These are phyloP conservation scores for Ammodytes marinus DNA, from an alignment of 2,113 vertebrate species.

Conservation along the genomic window DNA sequence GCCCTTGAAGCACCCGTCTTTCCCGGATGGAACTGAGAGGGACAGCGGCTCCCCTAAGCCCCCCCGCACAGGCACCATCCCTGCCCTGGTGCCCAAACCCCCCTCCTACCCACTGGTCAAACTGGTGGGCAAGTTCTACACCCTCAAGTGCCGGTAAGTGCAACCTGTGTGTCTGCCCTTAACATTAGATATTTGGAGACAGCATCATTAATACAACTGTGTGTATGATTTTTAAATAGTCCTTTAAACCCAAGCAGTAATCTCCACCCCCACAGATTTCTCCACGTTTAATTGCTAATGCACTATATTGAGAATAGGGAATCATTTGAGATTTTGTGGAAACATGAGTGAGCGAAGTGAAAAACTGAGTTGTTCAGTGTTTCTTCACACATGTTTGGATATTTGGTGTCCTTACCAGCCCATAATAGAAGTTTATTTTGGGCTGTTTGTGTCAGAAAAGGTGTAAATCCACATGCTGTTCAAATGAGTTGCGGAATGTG, in stretches of 20 bases:
- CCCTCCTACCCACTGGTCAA: constrained; percentile 94
- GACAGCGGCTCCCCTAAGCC: constrained; percentile 88
- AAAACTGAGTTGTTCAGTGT: no score
- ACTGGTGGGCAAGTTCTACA: constrained; percentile 95
- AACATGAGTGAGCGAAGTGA: constrained; percentile 24
- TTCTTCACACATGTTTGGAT: no score
- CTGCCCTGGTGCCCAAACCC: constrained; percentile 93
- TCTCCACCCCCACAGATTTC: constrained; percentile 10
- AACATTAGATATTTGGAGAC: constrained; percentile 15
- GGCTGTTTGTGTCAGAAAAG: no score
- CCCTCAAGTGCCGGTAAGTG: constrained; percentile 95
- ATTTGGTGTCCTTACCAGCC: no score
- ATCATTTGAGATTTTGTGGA: constrained; percentile 60
- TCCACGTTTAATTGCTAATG: constrained; percentile 51
- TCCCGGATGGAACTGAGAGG: constrained; percentile 84
- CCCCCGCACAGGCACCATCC: constrained; percentile 90
- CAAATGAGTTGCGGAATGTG: no score
- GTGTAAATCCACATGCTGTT: no score
- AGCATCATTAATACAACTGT: constrained; percentile 20
- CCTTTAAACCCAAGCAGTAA: constrained; percentile 41
- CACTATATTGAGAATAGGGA: constrained; percentile 41
- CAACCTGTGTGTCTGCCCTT: background rate
- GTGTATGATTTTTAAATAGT: constrained; percentile 48
- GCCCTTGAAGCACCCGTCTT: constrained; percentile 86
- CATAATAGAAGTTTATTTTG: no score